Base-by-base conservation (phyloP, 2,113 vertebrate species). In the Pangasianodon hypophthalmus region DNA sequence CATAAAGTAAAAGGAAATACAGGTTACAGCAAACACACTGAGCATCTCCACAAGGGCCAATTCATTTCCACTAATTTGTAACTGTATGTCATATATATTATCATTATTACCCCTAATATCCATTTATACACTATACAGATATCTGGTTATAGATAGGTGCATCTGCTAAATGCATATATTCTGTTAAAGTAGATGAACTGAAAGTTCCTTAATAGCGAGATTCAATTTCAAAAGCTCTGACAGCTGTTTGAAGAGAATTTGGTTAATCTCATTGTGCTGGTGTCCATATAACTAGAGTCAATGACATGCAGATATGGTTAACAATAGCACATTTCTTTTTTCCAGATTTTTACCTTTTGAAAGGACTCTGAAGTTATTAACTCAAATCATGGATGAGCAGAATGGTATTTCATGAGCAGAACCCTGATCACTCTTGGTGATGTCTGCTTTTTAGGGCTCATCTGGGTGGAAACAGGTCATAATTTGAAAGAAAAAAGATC, bases 401-500 rank as follows among this genome's bases (percentile, higher is more conserved):
- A 89, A 89, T 79, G 89, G 73, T 10, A 46, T 88, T 91, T 88
- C 91, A 90, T 69, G 58, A 88, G 89, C 79, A 41, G 54, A 77
- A 86, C 86, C 29, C 79, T 48, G 90, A 92, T 91, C 90, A 86
- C 50, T 86, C 86, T 88, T 54, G 87, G 41, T 86, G 88, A 92
- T 88, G 87, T 54, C 90, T 73, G 67, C 87, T 88, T 91, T 88
- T 90, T 91, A 91, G 90, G 91, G 84, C 88, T 91, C 91, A 84
- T 91, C 88, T 85, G 69, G n/a, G 82, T 91, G 85, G 90, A 92
- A 88, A 90, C 71, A 84, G 91, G 90, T 90, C 79, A 90, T 90
- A 10, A 90, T 92, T 88, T 90, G 90, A 90, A 84, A 56, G n/a
- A 19, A 75, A 69, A 52, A 50, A 54, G 79, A 58, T 41, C 80